A percentile compares a stretch with the other conserved stretches of the same genome.
phyloP scores from a whole-genome alignment of 1,140 invertebrate species.

The Leptopilina boulardi region DNA sequence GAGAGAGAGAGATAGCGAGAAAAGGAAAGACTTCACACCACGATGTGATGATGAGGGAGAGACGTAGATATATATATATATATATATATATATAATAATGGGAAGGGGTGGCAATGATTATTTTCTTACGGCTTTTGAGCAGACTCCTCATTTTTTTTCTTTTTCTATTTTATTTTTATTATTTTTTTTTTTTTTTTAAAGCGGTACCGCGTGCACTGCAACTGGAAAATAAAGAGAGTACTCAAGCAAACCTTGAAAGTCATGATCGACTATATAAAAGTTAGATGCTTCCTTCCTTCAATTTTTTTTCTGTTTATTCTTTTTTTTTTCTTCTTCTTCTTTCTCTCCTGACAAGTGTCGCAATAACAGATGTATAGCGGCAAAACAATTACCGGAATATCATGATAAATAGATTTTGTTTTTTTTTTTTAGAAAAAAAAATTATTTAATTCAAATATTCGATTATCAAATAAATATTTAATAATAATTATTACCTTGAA shows the following conservation, averaged over 20 bases:
- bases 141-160: background rate
- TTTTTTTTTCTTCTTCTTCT: background rate
- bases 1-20: constrained; percentile 45
- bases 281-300: background rate
- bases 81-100: too few species aligned
- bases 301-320: background rate
- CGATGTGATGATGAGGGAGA: constrained; percentile 58
- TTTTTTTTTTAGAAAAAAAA: too few species aligned
- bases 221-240: constrained; percentile 11
- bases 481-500: too few species aligned
- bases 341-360: background rate
- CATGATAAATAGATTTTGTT: too few species aligned
- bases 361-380: background rate
- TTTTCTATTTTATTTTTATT: background rate
- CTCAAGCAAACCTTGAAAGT: constrained; percentile 25
- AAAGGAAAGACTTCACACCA: constrained; percentile 38
- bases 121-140: constrained; percentile 23
- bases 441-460: too few species aligned
- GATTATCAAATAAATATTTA: too few species aligned
- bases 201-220: background rate
- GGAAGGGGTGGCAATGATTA: constrained; percentile 41
- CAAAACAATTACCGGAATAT: background rate
- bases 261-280: constrained; percentile 15
- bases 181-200: background rate
- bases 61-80: too few species aligned